Conservation (phyloP, 2,797 vertebrate genomes). For the Urophycis tenuis region DNA sequence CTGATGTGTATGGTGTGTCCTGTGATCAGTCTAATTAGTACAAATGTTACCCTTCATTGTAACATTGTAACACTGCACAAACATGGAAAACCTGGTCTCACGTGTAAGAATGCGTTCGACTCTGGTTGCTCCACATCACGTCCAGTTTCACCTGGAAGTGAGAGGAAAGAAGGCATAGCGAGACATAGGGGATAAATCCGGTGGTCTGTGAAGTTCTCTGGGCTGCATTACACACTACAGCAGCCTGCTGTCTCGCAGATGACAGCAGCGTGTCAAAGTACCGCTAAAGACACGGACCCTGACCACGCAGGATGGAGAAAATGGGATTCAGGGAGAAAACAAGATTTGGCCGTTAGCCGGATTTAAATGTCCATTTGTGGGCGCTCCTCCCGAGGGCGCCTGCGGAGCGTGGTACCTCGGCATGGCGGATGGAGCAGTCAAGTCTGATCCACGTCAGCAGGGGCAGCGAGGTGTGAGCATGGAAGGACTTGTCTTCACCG, state of each 20-base stretch:
- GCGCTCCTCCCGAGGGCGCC: constrained; percentile 27
- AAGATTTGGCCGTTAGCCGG: constrained; percentile 15
- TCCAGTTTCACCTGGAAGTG: constrained; percentile 58
- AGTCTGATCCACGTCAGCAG: constrained; percentile 82
- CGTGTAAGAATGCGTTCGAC: constrained; percentile 22
- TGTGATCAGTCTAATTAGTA: not conserved
- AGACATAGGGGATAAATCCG: constrained; percentile 15
- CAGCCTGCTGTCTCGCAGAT: constrained; percentile 48
- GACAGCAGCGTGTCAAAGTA: constrained; percentile 48
- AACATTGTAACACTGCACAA: not conserved
- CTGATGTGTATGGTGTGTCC: not conserved
- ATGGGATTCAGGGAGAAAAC: constrained; percentile 24
- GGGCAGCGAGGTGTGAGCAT: constrained; percentile 65
- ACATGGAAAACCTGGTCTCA: not conserved
- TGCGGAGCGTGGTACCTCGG: constrained; percentile 68
- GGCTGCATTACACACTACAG: constrained; percentile 45
- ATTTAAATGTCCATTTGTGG: constrained; percentile 32
- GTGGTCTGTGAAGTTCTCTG: constrained; percentile 45
- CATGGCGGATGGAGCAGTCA: constrained; percentile 75
- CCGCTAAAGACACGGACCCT: constrained; percentile 46
- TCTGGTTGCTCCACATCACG: constrained; percentile 21
- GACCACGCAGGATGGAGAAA: constrained; percentile 35
- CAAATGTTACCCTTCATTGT: not conserved
- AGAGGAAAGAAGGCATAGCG: constrained; percentile 34
- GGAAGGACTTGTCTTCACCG: constrained; percentile 77